Conservation (phyloP, 1,140 invertebrate genomes). For the Coenobita brevimanus region DNA sequence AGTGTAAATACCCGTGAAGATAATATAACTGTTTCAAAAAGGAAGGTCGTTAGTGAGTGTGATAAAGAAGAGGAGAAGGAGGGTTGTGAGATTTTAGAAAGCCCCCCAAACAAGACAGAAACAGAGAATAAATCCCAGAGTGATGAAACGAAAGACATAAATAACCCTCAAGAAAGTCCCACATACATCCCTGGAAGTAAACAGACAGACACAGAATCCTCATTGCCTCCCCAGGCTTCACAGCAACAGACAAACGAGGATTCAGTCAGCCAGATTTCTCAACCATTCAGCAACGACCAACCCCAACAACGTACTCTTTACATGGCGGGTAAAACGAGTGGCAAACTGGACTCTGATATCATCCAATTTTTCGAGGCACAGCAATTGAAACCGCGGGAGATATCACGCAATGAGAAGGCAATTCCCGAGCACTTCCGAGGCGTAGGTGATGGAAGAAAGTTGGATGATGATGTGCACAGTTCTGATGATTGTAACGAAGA, state of each 20-base stretch:
- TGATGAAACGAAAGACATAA: too few relatives aligned
- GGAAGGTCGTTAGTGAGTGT: neutral
- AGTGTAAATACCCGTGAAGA: neutral
- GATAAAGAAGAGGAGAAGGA: neutral
- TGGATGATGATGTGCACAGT: neutral
- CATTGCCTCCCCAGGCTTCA: neutral
- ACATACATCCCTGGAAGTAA: too few relatives aligned
- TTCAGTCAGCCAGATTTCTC: neutral
- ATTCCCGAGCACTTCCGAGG: conserved; percentile 47
- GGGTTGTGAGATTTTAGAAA: neutral
- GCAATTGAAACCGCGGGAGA: conserved; percentile 50
- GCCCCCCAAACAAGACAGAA: neutral
- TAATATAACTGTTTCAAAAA: neutral
- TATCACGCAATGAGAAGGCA: conserved; percentile 41
- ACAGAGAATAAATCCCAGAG: neutral
- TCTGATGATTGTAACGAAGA: neutral
- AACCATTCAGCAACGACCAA: neutral
- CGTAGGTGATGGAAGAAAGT: neutral
- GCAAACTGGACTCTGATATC: conserved; percentile 49
- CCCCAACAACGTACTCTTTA: conserved; percentile 29
- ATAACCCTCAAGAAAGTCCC: neutral
- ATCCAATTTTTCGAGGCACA: conserved; percentile 58
- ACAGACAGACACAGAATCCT: too few relatives aligned
- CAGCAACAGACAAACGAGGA: neutral
- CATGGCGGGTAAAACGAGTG: conserved; percentile 38